Conservation (phyloP, 2,888 invertebrate species). For the Erynnis tages region DNA sequence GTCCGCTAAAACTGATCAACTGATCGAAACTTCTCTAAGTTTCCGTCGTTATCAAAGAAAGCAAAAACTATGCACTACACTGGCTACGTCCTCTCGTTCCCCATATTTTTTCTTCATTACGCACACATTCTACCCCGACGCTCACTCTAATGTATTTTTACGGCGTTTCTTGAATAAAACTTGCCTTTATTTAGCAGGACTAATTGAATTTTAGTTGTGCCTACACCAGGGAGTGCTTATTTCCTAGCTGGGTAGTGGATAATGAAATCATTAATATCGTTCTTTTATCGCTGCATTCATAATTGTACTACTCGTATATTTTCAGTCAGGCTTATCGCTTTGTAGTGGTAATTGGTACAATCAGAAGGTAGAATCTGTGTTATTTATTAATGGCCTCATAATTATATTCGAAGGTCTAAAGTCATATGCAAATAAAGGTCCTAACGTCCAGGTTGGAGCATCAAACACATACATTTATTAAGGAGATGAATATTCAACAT, state of each 20-base stretch:
- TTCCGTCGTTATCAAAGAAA: too few relatives aligned
- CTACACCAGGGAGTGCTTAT: conserved; percentile 11
- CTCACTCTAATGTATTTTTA: conserved; percentile 8
- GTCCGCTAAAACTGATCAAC: too few relatives aligned
- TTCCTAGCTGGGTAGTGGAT: not conserved
- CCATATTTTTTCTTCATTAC: conserved; percentile 5
- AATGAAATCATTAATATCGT: conserved; percentile 10
- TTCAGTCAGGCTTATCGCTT: too few relatives aligned
- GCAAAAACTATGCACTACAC: too few relatives aligned
- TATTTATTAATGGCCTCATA: too few relatives aligned
- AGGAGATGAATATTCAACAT: conserved; percentile 16
- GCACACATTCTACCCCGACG: not conserved
- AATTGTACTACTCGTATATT: too few relatives aligned
- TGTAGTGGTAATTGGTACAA: too few relatives aligned
- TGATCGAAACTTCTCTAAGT: too few relatives aligned
- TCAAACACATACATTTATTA: conserved; percentile 12
- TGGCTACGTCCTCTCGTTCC: not conserved
- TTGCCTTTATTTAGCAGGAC: conserved; percentile 12
- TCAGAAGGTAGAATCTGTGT: too few relatives aligned
- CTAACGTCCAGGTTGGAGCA: conserved; percentile 6
- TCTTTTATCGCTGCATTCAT: too few relatives aligned
- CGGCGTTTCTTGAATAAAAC: conserved; percentile 15
- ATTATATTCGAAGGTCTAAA: not conserved
- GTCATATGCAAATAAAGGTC: conserved; percentile 5
- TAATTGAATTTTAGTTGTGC: conserved; percentile 12